Conservation (phyloP, 2,888 invertebrate genomes). For the Shargacucullia verbasci region DNA sequence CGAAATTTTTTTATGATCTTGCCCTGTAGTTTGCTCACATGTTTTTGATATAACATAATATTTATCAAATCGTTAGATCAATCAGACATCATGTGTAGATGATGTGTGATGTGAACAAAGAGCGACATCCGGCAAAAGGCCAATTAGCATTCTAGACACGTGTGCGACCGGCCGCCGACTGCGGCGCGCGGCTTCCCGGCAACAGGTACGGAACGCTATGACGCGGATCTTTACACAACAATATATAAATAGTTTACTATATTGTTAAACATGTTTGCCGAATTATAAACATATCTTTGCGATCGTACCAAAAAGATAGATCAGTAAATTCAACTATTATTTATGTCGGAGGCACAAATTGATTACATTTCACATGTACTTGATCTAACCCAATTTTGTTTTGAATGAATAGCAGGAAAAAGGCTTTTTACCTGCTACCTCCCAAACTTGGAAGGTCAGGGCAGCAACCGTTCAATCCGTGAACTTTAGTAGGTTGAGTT, state of each 20-base stretch:
- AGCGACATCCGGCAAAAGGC: conserved; percentile 69
- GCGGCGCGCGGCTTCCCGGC: conserved; percentile 54
- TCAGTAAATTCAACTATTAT: not conserved
- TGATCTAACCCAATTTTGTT: conserved; percentile 4
- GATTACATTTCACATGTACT: not conserved
- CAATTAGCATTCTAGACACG: conserved; percentile 76
- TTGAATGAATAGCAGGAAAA: conserved; percentile 22
- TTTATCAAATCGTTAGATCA: conserved; percentile 11
- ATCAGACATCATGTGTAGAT: conserved; percentile 28
- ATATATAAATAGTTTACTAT: conserved; percentile 25
- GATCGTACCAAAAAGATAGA: no score
- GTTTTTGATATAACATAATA: conserved; percentile 3
- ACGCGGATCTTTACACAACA: conserved; percentile 12
- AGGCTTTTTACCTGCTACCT: conserved; percentile 28
- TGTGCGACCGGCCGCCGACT: conserved; percentile 33
- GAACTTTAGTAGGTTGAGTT: conserved; percentile 44
- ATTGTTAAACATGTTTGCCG: conserved; percentile 5
- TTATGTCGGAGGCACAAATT: conserved; percentile 3
- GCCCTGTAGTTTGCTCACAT: conserved; percentile 7
- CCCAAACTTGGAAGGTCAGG: conserved; percentile 27
- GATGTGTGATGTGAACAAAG: conserved; percentile 50
- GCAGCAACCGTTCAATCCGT: conserved; percentile 18
- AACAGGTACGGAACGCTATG: conserved; percentile 64
- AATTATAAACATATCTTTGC: not conserved
- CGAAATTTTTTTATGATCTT: not conserved